A percentile compares a stretch with the other conserved stretches of the same genome.
Conservation (phyloP, 1,140 invertebrate species). For the Sitobion miscanthi region DNA sequence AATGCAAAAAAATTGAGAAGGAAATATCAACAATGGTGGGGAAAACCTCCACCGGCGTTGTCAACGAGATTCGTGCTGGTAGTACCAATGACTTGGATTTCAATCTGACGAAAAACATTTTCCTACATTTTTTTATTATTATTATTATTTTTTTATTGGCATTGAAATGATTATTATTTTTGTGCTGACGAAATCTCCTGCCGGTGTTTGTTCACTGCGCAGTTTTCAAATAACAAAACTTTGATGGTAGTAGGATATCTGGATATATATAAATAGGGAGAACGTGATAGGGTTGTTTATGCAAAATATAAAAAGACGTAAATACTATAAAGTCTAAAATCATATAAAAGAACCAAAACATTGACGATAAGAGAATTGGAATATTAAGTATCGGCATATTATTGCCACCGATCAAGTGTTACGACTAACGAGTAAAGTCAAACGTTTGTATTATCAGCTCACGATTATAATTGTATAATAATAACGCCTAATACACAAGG, state of each 20-base stretch:
- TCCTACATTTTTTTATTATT: not conserved
- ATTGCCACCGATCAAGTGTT: not conserved
- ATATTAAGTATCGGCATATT: not conserved
- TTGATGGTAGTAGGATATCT: not conserved
- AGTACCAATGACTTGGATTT: conserved; percentile 42
- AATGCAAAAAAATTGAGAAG: not conserved
- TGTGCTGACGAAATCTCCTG: not conserved
- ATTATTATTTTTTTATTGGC: conserved; percentile 19
- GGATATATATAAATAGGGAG: not conserved
- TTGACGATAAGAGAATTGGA: not conserved
- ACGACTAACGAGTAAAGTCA: not conserved
- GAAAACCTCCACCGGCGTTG: conserved; percentile 9
- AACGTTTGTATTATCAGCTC: conserved; percentile 2
- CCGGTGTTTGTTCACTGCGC: not conserved
- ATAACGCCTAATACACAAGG: too few species aligned
- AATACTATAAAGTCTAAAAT: not conserved
- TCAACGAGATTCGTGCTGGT: conserved; percentile 4
- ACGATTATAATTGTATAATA: not conserved
- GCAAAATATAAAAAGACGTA: not conserved
- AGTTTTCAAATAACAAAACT: conserved; percentile 27
- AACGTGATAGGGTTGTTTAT: not conserved
- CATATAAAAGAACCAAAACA: not conserved
- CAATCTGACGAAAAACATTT: conserved; percentile 38
- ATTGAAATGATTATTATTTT: conserved; percentile 46
- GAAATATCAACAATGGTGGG: not conserved